Evolutionary conservation across 1,140 invertebrate genomes (phyloP).

Genomic region (Brachionus paranguensis): DNA sequence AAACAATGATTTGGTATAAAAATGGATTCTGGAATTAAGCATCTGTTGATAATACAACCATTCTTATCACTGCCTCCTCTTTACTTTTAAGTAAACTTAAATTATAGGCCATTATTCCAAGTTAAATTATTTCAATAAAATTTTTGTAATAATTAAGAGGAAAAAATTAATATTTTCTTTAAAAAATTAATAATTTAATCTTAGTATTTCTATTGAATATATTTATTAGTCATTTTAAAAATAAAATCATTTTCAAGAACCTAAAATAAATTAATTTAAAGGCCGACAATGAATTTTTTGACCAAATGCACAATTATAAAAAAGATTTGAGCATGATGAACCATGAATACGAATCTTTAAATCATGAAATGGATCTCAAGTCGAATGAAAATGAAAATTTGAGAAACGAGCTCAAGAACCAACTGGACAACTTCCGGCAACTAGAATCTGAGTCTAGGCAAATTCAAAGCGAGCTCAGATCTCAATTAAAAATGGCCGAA

Average conservation of each 20-base stretch:
- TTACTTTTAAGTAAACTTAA: too few relatives aligned
- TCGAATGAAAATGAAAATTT: neutral
- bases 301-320: conserved; percentile 1
- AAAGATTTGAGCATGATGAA: conserved; percentile 34
- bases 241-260: too few relatives aligned
- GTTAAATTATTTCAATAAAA: too few relatives aligned
- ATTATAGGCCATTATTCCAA: too few relatives aligned
- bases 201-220: too few relatives aligned
- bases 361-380: neutral
- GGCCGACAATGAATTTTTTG: neutral
- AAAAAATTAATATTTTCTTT: neutral
- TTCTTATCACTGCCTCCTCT: too few relatives aligned
- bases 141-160: too few relatives aligned
- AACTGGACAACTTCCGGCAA: neutral
- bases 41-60: too few relatives aligned
- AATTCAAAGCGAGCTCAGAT: neutral
- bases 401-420: neutral
- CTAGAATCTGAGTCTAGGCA: neutral
- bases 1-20: too few relatives aligned
- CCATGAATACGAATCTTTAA: neutral
- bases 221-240: too few relatives aligned
- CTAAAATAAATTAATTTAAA: neutral
- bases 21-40: too few relatives aligned
- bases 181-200: too few relatives aligned
- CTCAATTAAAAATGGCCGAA: neutral